Conservation (phyloP, 2,888 invertebrate species). For the Cyaniris semiargus region DNA sequence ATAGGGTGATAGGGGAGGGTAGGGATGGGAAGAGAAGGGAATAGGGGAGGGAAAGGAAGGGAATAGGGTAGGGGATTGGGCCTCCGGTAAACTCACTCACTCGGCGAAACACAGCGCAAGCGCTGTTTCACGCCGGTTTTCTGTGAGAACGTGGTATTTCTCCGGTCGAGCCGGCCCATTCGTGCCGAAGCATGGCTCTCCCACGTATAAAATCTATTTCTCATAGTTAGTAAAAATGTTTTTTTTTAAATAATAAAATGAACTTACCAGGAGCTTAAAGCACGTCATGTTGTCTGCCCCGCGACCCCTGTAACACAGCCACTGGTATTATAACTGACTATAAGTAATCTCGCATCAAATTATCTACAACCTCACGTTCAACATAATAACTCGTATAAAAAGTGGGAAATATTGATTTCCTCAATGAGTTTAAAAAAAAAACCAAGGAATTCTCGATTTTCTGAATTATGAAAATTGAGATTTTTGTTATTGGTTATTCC, state of each 20-base stretch:
- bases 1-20: no score
- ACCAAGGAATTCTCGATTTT: neutral
- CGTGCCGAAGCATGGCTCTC: no score
- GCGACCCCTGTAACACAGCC: constrained; percentile 30
- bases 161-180: no score
- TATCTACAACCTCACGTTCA: constrained; percentile 13
- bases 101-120: no score
- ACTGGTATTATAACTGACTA: constrained; percentile 12
- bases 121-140: no score
- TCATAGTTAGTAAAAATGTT: no score
- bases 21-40: no score
- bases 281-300: constrained; percentile 31
- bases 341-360: constrained; percentile 3
- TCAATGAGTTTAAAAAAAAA: neutral
- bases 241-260: neutral
- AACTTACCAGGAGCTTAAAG: constrained; percentile 32
- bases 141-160: no score
- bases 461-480: neutral
- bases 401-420: neutral
- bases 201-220: no score
- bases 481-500: neutral
- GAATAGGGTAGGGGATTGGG: no score
- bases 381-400: neutral
- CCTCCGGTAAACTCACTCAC: no score
- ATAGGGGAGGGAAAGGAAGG: no score